phyloP scores from a whole-genome alignment of 2,888 invertebrate genomes.

The Drosophila niveifrons region DNA sequence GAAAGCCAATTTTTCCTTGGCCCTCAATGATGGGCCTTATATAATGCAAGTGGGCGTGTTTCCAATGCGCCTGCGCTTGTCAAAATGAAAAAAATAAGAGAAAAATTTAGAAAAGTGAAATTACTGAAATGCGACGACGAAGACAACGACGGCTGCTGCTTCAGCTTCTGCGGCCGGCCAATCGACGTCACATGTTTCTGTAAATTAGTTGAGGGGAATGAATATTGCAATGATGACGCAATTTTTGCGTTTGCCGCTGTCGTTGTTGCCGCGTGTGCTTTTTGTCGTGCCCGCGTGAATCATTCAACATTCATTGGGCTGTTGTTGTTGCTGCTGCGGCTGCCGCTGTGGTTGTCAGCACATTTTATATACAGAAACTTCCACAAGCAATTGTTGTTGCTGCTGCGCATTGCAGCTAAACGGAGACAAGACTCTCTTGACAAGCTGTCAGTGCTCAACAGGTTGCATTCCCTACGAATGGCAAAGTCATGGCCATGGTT shows the following conservation, averaged over 20 bases:
- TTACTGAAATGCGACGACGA: slow-evolving; percentile 25
- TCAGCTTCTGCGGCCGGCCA: slow-evolving; percentile 22
- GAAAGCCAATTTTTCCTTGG: slow-evolving; percentile 45
- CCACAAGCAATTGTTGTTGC: slow-evolving; percentile 15
- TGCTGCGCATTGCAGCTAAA: slow-evolving; percentile 3
- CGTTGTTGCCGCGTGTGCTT: slow-evolving; percentile 72
- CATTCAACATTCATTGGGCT: slow-evolving; percentile 41
- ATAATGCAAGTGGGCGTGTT: slow-evolving; percentile 74
- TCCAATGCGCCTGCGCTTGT: slow-evolving; percentile 68
- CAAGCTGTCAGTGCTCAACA: slow-evolving; percentile 40
- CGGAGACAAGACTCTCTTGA: not conserved
- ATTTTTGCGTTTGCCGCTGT: slow-evolving; percentile 38
- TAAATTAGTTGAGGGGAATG: slow-evolving; percentile 17
- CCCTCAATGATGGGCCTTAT: slow-evolving; percentile 52
- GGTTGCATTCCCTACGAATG: slow-evolving; percentile 21
- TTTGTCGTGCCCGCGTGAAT: slow-evolving; percentile 53
- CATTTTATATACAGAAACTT: slow-evolving; percentile 24
- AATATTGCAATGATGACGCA: slow-evolving; percentile 70
- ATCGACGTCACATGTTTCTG: slow-evolving; percentile 54
- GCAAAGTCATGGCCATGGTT: slow-evolving; percentile 22
- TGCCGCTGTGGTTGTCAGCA: slow-evolving; percentile 30
- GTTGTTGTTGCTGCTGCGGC: slow-evolving; percentile 32
- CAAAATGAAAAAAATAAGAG: slow-evolving; percentile 15
- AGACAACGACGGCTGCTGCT: not conserved
- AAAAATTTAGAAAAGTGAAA: slow-evolving; percentile 69